Base-by-base conservation (phyloP, 2,113 vertebrate species). In the Aptenodytes forsteri region DNA sequence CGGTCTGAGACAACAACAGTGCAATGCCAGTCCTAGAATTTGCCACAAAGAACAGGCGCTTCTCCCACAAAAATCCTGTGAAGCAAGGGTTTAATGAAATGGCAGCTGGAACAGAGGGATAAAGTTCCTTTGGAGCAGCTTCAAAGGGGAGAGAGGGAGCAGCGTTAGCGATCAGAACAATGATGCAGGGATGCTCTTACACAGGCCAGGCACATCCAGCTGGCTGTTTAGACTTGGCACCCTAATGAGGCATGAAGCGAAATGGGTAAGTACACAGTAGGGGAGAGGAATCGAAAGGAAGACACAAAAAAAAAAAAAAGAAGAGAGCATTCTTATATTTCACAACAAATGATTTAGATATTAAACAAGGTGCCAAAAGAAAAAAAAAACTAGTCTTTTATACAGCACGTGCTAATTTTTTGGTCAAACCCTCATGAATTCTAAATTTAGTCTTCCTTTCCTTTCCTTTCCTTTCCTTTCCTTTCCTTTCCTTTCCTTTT, bases 41-140 rank as follows among this genome's bases (percentile, higher is more conserved):
- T n/a, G n/a, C n/a, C n/a, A n/a, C n/a, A n/a, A n/a, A n/a, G n/a
- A n/a, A n/a, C n/a, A n/a, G n/a, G n/a, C n/a, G n/a, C n/a, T n/a
- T n/a, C n/a, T n/a, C n/a, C n/a, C n/a, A n/a, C n/a, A n/a, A n/a
- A 98, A 98, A 98, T 97, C 97, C 97, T 91, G 91, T 98, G 98
- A 97, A 98, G 97, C 90, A 95, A 91, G 83, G 59, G 92, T 95
- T 98, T 98, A 98, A 98, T 97, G 98, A 98, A 98, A 98, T 30
- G 93, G 97, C 98, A 98, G 96, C 97, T 98, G 98, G 98, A 98
- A 97, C 93, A 97, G 95, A 98, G 80, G 98, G 97, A 98, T 98
- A 98, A 98, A 98, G 97, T 98, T 98, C 96, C 97, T 97, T 97
- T 98, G 97, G 97, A 98, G 89, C 56, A 52, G 97, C 98, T 98